Evolutionary conservation across 2,888 invertebrate genomes (phyloP).

Genomic region (Patella depressa): DNA sequence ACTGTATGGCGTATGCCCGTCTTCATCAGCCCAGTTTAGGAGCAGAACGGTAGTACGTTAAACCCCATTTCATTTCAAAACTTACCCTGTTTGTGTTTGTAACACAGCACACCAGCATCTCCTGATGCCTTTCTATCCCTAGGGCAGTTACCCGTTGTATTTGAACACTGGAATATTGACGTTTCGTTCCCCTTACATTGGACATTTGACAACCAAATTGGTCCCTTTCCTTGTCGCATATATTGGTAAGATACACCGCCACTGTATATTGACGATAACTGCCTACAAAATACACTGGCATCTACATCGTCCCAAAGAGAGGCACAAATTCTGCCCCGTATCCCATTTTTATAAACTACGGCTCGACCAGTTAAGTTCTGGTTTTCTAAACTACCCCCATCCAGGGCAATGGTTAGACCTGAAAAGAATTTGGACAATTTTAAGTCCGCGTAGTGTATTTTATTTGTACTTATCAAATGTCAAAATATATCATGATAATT

Average conservation of each 20-base stretch:
- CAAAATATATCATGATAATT: no score
- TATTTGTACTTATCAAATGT: no score
- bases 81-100: constrained; percentile 32
- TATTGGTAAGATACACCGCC: no score
- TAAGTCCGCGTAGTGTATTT: no score
- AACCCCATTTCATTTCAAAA: no score
- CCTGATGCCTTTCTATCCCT: no score
- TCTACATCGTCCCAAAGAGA: constrained; percentile 51
- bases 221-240: background rate
- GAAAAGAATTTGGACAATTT: no score
- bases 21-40: no score
- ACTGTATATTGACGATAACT: constrained; percentile 27
- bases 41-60: no score
- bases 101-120: constrained; percentile 45
- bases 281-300: constrained; percentile 49
- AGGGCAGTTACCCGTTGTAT: constrained; percentile 15
- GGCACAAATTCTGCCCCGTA: constrained; percentile 52
- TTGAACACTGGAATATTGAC: constrained; percentile 39
- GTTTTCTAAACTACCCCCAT: background rate
- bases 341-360: constrained; percentile 47
- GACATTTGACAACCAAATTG: constrained; percentile 24
- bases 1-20: no score
- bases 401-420: constrained; percentile 45
- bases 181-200: constrained; percentile 22
- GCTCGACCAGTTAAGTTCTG: constrained; percentile 47